Percentiles rank a stretch among this genome's conserved stretches.
These are phyloP conservation scores for Lasioglossum morio DNA, from an alignment of 2,888 invertebrate genomes.

Conservation along the genomic window DNA sequence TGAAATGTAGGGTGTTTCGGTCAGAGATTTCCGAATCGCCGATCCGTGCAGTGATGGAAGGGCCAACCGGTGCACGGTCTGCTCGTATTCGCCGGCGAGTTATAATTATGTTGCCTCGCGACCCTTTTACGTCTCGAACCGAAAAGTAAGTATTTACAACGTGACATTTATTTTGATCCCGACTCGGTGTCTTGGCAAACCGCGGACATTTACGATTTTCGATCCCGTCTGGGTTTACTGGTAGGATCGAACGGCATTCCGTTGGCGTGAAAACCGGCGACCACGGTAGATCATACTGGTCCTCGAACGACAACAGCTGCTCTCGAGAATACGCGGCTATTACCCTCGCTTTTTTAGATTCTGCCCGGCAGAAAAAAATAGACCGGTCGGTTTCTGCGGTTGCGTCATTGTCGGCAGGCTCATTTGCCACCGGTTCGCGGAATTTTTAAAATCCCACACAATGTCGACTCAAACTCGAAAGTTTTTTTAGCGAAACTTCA, in stretches of 20 bases:
- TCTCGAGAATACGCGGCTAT: not conserved
- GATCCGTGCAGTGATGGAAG: not conserved
- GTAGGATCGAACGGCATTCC: not conserved
- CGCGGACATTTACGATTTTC: slow-evolving; percentile 43
- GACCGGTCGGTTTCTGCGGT: slow-evolving; percentile 44
- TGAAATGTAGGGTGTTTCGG: not conserved
- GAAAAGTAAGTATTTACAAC: slow-evolving; percentile 19
- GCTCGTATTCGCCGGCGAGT: not conserved
- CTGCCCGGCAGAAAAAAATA: slow-evolving; percentile 43
- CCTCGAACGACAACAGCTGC: not conserved
- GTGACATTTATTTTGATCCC: slow-evolving; percentile 35
- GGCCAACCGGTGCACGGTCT: not conserved
- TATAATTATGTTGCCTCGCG: not conserved
- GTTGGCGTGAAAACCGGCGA: not conserved
- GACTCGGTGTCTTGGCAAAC: slow-evolving; percentile 39
- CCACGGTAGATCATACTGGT: not conserved
- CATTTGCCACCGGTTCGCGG: slow-evolving; percentile 10
- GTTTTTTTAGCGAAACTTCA: too few relatives aligned
- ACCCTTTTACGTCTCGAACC: slow-evolving; percentile 14
- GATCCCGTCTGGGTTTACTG: not conserved
- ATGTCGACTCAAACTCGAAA: not conserved
- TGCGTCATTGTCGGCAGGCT: slow-evolving; percentile 34
- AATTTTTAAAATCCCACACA: not conserved
- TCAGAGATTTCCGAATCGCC: slow-evolving; percentile 1
- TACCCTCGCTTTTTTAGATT: slow-evolving; percentile 25